Evolutionary conservation across 2,797 vertebrate genomes (phyloP).

Genomic region (Oceanodroma leucorhoa): DNA sequence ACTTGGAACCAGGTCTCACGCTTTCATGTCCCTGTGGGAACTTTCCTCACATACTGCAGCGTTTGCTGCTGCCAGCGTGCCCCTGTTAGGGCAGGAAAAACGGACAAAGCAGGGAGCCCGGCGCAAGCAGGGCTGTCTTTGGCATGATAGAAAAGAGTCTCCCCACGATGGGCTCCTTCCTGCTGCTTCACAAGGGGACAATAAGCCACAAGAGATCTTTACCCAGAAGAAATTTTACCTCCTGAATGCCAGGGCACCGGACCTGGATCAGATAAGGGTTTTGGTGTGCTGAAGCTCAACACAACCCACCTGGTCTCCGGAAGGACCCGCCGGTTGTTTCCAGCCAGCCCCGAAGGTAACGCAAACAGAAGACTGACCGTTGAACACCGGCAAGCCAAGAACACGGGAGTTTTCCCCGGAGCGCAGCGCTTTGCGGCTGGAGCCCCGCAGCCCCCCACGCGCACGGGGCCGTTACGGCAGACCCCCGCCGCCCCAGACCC

Average conservation of each 20-base stretch:
- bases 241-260: not conserved
- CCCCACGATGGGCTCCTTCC: not conserved
- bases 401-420: fast-evolving
- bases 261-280: not conserved
- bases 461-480: not conserved
- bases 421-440: fast-evolving
- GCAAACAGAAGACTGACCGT: fast-evolving
- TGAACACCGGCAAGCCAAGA: not conserved
- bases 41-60: not conserved
- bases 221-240: not conserved
- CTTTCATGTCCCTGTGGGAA: fast-evolving
- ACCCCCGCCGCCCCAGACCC: not conserved
- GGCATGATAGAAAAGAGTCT: fast-evolving
- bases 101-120: not conserved
- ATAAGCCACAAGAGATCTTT: not conserved
- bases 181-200: not conserved
- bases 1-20: fast-evolving
- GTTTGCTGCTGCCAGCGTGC: not conserved
- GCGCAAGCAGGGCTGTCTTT: not conserved
- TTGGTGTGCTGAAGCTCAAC: not conserved
- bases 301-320: not conserved
- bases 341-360: not conserved
- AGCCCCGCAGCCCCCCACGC: not conserved
- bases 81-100: not conserved
- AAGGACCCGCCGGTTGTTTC: not conserved